These are phyloP conservation scores for Dufourea novaeangliae DNA, from an alignment of 1,140 invertebrate genomes.

Conservation along the genomic window DNA sequence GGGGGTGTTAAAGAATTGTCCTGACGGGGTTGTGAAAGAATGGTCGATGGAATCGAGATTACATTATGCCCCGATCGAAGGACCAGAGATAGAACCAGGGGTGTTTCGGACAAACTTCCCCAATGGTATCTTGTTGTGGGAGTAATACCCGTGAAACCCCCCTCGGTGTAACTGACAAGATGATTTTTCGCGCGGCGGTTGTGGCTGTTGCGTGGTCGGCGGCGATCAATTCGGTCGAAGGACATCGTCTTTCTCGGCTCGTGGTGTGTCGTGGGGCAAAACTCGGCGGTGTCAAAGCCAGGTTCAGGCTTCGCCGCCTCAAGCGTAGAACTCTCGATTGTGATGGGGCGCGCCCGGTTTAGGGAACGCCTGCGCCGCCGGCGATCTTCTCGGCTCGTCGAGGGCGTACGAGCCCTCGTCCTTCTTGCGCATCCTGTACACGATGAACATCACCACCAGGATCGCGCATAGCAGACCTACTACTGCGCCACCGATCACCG, in stretches of 20 bases:
- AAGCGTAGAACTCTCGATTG: conserved; percentile 97
- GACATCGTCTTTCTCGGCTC: conserved; percentile 56
- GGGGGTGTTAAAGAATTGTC: no score
- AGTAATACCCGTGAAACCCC: no score
- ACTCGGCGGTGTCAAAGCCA: conserved; percentile 62
- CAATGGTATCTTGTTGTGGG: no score
- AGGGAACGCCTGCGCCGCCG: conserved; percentile 94
- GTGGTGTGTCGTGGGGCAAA: conserved; percentile 57
- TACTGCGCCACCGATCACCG: conserved; percentile 98
- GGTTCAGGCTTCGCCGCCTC: conserved; percentile 81
- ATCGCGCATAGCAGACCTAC: conserved; percentile 98
- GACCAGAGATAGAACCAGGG: no score
- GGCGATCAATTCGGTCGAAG: conserved; percentile 51
- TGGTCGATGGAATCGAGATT: no score
- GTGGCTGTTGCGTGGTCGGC: conserved; percentile 38
- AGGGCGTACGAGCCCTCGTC: conserved; percentile 99
- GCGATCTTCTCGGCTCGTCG: conserved; percentile 97
- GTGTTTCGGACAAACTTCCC: no score
- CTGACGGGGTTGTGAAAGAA: no score
- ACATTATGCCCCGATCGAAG: no score
- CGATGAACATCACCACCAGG: conserved; percentile 99
- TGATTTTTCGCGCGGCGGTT: conserved; percentile 12
- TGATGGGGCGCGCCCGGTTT: conserved; percentile 88
- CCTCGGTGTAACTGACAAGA: no score
- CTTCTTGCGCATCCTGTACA: conserved; percentile 99